Conservation (phyloP, 1,140 invertebrate species). For the Habropoda laboriosa region DNA sequence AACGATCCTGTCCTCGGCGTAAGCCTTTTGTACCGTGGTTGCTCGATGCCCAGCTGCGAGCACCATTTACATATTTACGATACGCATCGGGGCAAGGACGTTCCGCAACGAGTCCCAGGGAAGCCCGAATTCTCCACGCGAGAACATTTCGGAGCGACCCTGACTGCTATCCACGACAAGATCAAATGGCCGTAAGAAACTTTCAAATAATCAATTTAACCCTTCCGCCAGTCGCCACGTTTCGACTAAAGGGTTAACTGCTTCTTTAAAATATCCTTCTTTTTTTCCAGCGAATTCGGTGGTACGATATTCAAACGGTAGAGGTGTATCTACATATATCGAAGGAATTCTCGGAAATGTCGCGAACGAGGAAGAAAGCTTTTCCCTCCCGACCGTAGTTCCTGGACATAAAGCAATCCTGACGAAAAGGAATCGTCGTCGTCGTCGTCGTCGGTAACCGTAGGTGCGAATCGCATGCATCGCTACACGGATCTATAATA, state of each 20-base stretch:
- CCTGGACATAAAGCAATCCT: slow-evolving; percentile 45
- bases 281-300: neutral
- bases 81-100: slow-evolving; percentile 23
- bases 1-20: slow-evolving; percentile 21
- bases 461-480: slow-evolving; percentile 53
- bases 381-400: slow-evolving; percentile 25
- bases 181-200: no score
- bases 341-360: no score
- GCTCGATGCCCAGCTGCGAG: slow-evolving; percentile 26
- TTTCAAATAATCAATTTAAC: no score
- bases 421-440: slow-evolving; percentile 46
- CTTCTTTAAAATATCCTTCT: no score
- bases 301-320: slow-evolving; percentile 43
- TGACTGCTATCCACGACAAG: no score
- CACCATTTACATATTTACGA: slow-evolving; percentile 51
- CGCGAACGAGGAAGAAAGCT: slow-evolving; percentile 11
- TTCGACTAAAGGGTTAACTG: no score
- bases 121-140: neutral
- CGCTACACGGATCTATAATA: slow-evolving; percentile 61
- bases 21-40: slow-evolving; percentile 29
- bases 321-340: neutral
- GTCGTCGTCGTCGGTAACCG: neutral
- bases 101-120: neutral
- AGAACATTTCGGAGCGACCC: neutral
- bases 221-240: no score